A percentile compares a stretch with the other conserved stretches of the same genome.
Evolutionary conservation across 2,888 invertebrate genomes (phyloP).

Genomic region (Ophonus ardosiacus): DNA sequence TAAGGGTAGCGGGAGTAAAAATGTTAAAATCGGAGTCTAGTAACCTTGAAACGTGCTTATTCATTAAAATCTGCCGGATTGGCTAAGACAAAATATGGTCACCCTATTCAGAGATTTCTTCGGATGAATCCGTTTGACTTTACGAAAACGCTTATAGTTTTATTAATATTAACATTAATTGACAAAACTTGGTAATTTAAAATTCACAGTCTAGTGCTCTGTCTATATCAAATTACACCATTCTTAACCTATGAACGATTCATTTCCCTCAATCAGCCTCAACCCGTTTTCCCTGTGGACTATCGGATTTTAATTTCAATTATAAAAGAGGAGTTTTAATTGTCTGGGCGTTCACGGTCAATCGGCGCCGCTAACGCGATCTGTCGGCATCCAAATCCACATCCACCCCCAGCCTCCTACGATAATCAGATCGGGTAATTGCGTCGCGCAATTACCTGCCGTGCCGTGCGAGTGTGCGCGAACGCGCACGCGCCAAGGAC

Average conservation of each 20-base stretch:
- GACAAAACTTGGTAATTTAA: not conserved
- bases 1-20: too few species aligned
- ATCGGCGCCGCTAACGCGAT: slow-evolving; percentile 56
- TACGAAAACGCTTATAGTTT: too few species aligned
- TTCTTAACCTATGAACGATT: slow-evolving; percentile 30
- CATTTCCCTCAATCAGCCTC: slow-evolving; percentile 23
- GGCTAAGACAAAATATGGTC: too few species aligned
- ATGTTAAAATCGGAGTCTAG: too few species aligned
- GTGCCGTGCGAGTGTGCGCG: not conserved
- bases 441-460: slow-evolving; percentile 50
- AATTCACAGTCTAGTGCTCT: not conserved
- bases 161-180: too few species aligned
- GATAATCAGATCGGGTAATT: slow-evolving; percentile 52
- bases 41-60: too few species aligned
- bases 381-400: slow-evolving; percentile 6
- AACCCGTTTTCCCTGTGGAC: slow-evolving; percentile 1
- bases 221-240: not conserved
- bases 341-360: slow-evolving; percentile 65
- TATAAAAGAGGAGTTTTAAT: slow-evolving; percentile 65
- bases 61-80: too few species aligned
- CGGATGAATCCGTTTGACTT: too few species aligned
- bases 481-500: slow-evolving; percentile 35
- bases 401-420: slow-evolving; percentile 14
- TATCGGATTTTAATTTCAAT: slow-evolving; percentile 66
- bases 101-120: too few species aligned